Percentiles rank a stretch among this genome's conserved stretches.
These are phyloP conservation scores for Scyliorhinus canicula DNA, from an alignment of 2,797 vertebrate species.

Conservation along the genomic window DNA sequence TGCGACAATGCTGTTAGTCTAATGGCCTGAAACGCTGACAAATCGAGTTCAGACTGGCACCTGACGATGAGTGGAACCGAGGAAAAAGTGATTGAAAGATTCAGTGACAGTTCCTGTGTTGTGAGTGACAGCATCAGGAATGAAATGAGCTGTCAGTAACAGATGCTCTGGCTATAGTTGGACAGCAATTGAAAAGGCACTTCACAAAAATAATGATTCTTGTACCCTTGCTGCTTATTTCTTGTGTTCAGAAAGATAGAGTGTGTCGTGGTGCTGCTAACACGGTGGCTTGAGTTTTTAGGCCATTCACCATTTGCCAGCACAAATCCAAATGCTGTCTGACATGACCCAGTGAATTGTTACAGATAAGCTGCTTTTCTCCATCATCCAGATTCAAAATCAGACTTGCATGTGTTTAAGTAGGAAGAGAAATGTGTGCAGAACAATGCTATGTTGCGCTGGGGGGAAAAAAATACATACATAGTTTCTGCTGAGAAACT, in stretches of 20 bases:
- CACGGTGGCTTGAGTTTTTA: neutral
- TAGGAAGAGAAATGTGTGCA: neutral
- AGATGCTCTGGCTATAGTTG: neutral
- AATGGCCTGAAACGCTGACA: neutral
- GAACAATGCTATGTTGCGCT: neutral
- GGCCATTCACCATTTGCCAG: neutral
- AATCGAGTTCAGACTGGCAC: neutral
- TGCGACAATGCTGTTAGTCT: neutral
- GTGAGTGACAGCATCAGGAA: constrained; percentile 6
- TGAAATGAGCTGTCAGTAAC: constrained; percentile 14
- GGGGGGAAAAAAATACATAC: neutral
- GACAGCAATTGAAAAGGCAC: constrained; percentile 29
- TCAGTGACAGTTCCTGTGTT: neutral
- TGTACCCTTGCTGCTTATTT: constrained; percentile 2
- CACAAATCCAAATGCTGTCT: neutral
- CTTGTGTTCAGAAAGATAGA: neutral
- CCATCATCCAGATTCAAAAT: neutral
- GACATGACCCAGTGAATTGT: neutral
- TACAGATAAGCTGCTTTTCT: neutral
- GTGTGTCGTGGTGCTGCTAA: neutral
- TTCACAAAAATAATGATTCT: constrained; percentile 28
- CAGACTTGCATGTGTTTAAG: neutral
- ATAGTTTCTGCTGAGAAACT: neutral
- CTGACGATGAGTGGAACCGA: neutral
- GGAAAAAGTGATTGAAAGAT: constrained; percentile 12